These are phyloP conservation scores for Hormaphis cornu DNA, from an alignment of 1,140 invertebrate species.

Conservation along the genomic window DNA sequence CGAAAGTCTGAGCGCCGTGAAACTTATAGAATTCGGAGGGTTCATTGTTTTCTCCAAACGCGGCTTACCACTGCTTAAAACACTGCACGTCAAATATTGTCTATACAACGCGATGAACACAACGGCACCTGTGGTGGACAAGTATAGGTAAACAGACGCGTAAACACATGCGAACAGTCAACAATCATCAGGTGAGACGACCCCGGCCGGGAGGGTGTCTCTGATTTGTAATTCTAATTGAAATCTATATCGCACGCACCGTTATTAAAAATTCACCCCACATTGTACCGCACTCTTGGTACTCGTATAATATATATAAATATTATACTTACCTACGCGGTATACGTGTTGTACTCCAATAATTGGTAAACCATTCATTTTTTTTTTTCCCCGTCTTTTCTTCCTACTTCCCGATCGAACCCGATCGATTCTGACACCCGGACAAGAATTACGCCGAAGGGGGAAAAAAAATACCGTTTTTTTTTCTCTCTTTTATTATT, in stretches of 20 bases:
- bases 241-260: neutral
- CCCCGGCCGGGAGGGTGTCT: constrained; percentile 1
- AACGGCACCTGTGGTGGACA: neutral
- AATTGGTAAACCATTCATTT: too few relatives aligned
- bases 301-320: neutral
- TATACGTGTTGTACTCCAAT: too few relatives aligned
- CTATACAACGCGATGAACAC: too few relatives aligned
- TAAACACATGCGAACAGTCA: neutral
- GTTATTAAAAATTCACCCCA: constrained; percentile 30
- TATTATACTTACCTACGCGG: neutral
- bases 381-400: neutral
- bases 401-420: neutral
- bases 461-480: neutral
- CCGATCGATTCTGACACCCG: neutral
- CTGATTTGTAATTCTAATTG: constrained; percentile 30
- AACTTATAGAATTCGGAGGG: too few relatives aligned
- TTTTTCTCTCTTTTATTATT: neutral
- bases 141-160: neutral
- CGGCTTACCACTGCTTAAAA: too few relatives aligned
- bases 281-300: neutral
- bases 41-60: too few relatives aligned
- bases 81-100: too few relatives aligned
- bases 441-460: neutral
- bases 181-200: constrained; percentile 23
- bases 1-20: too few relatives aligned